These are phyloP conservation scores for Megalonaias nervosa DNA, from an alignment of 1,140 invertebrate genomes.

Conservation along the genomic window DNA sequence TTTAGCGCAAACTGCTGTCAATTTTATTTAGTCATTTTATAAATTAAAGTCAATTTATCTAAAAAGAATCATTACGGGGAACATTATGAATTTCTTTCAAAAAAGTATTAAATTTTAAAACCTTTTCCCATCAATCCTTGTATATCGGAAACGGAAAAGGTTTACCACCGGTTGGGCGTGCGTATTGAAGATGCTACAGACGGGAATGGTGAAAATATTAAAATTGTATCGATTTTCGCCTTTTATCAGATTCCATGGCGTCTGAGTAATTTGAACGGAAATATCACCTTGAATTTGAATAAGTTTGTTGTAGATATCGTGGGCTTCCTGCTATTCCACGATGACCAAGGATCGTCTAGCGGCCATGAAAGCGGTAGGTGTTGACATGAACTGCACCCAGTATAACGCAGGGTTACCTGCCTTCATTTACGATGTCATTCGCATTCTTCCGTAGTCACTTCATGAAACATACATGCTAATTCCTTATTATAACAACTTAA, in stretches of 20 bases:
- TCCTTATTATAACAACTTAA: no score
- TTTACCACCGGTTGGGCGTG: constrained; percentile 48
- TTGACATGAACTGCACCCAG: constrained; percentile 4
- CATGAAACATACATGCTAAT: no score
- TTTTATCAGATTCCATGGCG: constrained; percentile 56
- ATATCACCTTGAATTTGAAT: no score
- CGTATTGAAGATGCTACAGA: constrained; percentile 52
- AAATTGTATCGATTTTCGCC: constrained; percentile 68
- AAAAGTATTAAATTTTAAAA: no score
- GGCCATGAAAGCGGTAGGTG: constrained; percentile 93
- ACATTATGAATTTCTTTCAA: no score
- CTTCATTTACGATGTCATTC: no score
- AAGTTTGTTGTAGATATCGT: neutral
- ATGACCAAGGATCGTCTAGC: constrained; percentile 99
- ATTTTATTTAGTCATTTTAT: no score
- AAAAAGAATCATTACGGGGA: no score
- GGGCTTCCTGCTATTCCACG: constrained; percentile 48
- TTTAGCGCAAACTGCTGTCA: neutral
- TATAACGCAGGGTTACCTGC: no score
- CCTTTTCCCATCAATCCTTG: neutral
- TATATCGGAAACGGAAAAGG: constrained; percentile 56
- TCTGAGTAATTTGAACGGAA: constrained; percentile 35
- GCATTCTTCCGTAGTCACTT: no score
- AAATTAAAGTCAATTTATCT: no score
- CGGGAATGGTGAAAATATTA: constrained; percentile 63